Percentiles rank a stretch among this genome's conserved stretches.
Evolutionary conservation across 1,140 invertebrate species (phyloP).

Genomic region (Aphelenchoides fujianensis): DNA sequence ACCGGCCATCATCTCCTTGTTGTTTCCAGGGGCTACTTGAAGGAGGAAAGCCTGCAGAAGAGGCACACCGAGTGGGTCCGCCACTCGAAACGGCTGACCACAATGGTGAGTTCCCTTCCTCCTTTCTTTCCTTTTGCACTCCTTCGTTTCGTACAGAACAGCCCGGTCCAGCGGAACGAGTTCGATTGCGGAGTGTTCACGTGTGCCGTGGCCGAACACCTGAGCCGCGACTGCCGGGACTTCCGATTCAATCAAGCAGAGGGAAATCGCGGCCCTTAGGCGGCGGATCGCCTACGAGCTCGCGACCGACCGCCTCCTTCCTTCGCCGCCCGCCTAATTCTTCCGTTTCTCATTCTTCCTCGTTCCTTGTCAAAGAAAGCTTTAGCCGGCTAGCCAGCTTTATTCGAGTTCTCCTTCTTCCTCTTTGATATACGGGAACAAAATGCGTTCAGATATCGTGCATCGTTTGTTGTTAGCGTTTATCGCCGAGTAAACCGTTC

Average conservation of each 20-base stretch:
- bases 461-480: no score
- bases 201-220: conserved; percentile 2
- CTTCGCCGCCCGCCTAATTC: no score
- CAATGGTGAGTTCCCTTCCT: neutral
- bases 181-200: conserved; percentile 15
- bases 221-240: neutral
- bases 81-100: neutral
- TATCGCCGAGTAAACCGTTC: no score
- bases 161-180: conserved; percentile 8
- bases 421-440: neutral
- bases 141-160: conserved; percentile 15
- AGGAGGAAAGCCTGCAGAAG: conserved; percentile 3
- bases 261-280: neutral
- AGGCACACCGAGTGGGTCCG: neutral
- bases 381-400: neutral
- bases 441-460: neutral
- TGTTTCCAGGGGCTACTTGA: conserved; percentile 16
- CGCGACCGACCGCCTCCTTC: no score
- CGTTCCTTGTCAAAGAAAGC: neutral
- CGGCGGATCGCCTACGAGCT: conserved; percentile 3
- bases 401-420: neutral
- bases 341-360: no score
- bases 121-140: no score
- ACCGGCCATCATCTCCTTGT: neutral
- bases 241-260: conserved; percentile 15